Base-by-base conservation (phyloP, 2,797 vertebrate genomes). In the Clarias fuscus region DNA sequence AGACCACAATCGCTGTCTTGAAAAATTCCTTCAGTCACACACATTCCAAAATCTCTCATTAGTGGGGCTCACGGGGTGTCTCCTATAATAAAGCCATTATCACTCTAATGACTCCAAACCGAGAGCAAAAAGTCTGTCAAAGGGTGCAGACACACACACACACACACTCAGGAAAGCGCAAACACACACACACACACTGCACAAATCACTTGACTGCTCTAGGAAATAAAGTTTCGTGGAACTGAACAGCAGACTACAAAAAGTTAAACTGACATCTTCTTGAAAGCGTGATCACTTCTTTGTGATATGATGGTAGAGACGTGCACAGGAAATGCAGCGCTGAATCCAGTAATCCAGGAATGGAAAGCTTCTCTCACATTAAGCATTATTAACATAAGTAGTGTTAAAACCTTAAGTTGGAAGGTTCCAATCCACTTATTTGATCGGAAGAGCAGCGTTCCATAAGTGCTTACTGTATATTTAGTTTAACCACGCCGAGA, bases 21-120 rank as follows among this genome's bases (percentile, higher is more conserved):
- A 83, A 88, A 85, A 88, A 88, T 86, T 89, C 90, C 86, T 88
- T 86, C 83, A 88, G 84, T 81, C 81, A 88, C 84, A 72, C 75
- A 87, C 85, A 76, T 85, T 72, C 53, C 86, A 91, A 76, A 88
- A 81, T 79, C 86, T 86, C 84, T 89, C 89, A 90, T 89, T 89
- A 88, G 85, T 86, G 75, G 71, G 86, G 81, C 92, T 93, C 75
- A 91, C 88, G 89, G 93, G 92, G 93, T 91, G 91, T 78, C 88
- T 91, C 87, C 92, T 90, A 91, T 93, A 93, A 93, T 94, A 92
- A 93, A 94, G 92, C 94, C 93, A 94, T 95, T 94, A 94, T 93
- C 92, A 93, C 93, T 92, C 90, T 87, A 89, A 92, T 92, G 93
- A 93, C 92, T 93, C 89, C 84, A 85, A 92, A 90, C 92, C 90